A percentile compares a stretch with the other conserved stretches of the same genome.
phyloP scores from a whole-genome alignment of 2,797 vertebrate genomes.

The Muscicapa comitata region DNA sequence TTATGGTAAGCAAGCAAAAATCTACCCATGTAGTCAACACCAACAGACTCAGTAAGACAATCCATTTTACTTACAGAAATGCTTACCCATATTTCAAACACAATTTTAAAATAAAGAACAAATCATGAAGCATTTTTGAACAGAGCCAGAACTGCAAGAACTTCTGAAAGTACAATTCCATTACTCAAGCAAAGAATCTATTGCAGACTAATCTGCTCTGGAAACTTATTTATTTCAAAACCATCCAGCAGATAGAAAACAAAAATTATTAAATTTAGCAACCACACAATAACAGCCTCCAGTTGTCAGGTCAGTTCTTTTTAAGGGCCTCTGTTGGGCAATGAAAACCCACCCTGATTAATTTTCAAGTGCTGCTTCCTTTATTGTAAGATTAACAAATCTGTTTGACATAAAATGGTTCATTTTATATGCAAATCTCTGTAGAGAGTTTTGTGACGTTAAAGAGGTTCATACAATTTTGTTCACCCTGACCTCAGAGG shows the following conservation, averaged over 20 bases:
- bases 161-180: neutral
- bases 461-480: slow-evolving; percentile 33
- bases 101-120: neutral
- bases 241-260: neutral
- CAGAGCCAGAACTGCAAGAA: neutral
- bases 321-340: neutral
- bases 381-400: slow-evolving; percentile 46
- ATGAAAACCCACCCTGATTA: slow-evolving; percentile 37
- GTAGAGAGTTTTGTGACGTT: slow-evolving; percentile 38
- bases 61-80: neutral
- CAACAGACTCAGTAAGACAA: neutral
- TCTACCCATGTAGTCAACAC: neutral
- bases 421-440: slow-evolving; percentile 53
- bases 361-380: slow-evolving; percentile 48
- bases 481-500: slow-evolving; percentile 36
- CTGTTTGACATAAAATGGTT: slow-evolving; percentile 32
- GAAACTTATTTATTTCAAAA: neutral
- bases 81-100: neutral
- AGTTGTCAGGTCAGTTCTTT: neutral
- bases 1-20: neutral
- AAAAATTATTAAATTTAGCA: neutral
- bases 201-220: neutral
- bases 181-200: neutral
- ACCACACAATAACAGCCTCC: neutral
- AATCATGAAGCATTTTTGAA: neutral